A percentile compares a stretch with the other conserved stretches of the same genome.
phyloP scores from a whole-genome alignment of 2,888 invertebrate genomes.

The Thelaira solivaga region DNA sequence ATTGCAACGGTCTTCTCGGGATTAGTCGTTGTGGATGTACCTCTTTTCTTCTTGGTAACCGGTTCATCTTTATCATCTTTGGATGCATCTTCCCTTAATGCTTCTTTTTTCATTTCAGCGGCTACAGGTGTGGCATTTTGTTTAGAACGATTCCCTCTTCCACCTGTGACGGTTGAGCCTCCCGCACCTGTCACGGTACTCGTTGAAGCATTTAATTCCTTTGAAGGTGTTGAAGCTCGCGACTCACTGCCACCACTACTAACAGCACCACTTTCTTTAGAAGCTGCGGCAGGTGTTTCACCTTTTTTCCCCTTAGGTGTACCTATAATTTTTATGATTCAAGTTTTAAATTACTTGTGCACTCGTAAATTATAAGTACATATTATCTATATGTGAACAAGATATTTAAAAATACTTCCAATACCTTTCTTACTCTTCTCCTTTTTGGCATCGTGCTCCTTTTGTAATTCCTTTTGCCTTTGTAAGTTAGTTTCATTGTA shows the following conservation, averaged over 20 bases:
- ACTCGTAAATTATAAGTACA: too few relatives aligned
- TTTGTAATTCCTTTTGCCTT: conserved; percentile 90
- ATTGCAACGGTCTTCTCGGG: conserved; percentile 56
- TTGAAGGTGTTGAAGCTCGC: conserved; percentile 82
- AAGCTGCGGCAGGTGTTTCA: conserved; percentile 65
- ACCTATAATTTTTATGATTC: conserved; percentile 65
- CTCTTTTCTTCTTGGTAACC: conserved; percentile 65
- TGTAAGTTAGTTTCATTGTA: conserved; percentile 93
- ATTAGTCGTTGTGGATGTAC: conserved; percentile 59
- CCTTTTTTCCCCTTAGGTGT: conserved; percentile 75
- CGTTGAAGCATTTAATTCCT: conserved; percentile 77
- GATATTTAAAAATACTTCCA: neutral
- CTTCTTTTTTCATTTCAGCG: conserved; percentile 40
- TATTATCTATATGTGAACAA: neutral
- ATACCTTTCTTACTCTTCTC: conserved; percentile 82
- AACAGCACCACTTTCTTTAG: conserved; percentile 66
- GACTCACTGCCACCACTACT: conserved; percentile 76
- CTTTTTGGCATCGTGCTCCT: conserved; percentile 86
- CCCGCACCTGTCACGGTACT: conserved; percentile 33
- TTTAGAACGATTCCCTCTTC: conserved; percentile 62
- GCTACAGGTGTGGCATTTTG: conserved; percentile 60
- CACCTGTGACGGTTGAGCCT: conserved; percentile 62
- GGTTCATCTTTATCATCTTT: conserved; percentile 67
- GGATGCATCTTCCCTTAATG: conserved; percentile 65
- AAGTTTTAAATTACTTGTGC: too few relatives aligned